Conservation (phyloP, 2,888 invertebrate species). For the Blomia tropicalis region DNA sequence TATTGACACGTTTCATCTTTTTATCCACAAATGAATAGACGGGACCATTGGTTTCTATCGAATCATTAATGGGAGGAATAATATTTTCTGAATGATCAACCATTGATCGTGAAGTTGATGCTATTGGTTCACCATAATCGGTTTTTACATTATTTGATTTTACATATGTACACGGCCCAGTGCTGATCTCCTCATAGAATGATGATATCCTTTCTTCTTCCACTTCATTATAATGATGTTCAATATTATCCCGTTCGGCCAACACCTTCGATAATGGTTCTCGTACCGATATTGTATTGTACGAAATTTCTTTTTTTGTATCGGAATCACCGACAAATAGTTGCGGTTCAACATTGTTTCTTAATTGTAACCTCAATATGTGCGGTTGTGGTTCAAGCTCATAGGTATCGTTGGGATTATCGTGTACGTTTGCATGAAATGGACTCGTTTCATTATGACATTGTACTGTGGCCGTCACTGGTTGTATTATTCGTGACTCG, state of each 20-base stretch:
- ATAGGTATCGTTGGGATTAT: background rate
- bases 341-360: background rate
- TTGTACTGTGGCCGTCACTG: background rate
- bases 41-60: background rate
- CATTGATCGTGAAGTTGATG: slow-evolving; percentile 5
- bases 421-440: background rate
- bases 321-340: background rate
- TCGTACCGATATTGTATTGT: slow-evolving; percentile 26
- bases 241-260: slow-evolving; percentile 19
- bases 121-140: background rate
- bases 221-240: slow-evolving; percentile 27
- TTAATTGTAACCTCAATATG: background rate
- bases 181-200: slow-evolving; percentile 27
- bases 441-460: background rate
- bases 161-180: slow-evolving; percentile 22
- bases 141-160: slow-evolving; percentile 17
- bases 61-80: background rate
- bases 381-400: background rate
- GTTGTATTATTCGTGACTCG: background rate
- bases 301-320: slow-evolving; percentile 20
- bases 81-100: slow-evolving; percentile 5
- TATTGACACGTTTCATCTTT: slow-evolving; percentile 6
- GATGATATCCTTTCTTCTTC: slow-evolving; percentile 23
- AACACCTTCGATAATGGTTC: slow-evolving; percentile 26
- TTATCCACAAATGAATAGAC: slow-evolving; percentile 25